Conservation (phyloP, 2,113 vertebrate species). For the Pelecanoides urinatrix region DNA sequence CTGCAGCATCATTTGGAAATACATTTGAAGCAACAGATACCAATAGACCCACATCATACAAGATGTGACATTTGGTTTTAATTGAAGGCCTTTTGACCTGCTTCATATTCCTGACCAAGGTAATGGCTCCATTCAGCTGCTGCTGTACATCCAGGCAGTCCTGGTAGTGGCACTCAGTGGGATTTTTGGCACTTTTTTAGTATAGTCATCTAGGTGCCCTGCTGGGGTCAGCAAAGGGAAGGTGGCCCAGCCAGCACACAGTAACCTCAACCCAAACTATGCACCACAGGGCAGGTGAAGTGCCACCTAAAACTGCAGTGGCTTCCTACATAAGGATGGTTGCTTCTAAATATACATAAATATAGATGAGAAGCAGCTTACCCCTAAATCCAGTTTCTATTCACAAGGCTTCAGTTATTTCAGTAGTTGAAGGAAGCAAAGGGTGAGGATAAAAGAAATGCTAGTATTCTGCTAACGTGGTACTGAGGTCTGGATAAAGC, state of each 20-base stretch:
- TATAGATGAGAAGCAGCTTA: neutral
- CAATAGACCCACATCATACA: neutral
- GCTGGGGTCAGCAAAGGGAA: neutral
- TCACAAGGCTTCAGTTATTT: neutral
- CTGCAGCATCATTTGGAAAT: neutral
- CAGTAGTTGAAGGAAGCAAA: neutral
- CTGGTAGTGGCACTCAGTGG: neutral
- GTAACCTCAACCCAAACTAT: neutral
- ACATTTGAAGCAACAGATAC: neutral
- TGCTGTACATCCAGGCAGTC: neutral
- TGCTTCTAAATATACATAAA: neutral
- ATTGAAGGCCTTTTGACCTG: neutral
- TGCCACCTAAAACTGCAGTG: neutral
- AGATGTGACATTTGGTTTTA: neutral
- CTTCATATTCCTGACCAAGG: neutral
- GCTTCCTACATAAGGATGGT: neutral
- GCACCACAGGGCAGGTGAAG: neutral
- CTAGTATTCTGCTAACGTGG: neutral
- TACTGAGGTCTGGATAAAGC: neutral
- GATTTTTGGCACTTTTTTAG: neutral
- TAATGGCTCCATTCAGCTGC: neutral
- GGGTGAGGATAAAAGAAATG: neutral
- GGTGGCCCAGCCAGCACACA: neutral
- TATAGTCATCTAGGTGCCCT: neutral
- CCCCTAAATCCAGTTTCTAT: neutral